Evolutionary conservation across 2,888 invertebrate species (phyloP).

Genomic region (Agonopterix subpropinquella): DNA sequence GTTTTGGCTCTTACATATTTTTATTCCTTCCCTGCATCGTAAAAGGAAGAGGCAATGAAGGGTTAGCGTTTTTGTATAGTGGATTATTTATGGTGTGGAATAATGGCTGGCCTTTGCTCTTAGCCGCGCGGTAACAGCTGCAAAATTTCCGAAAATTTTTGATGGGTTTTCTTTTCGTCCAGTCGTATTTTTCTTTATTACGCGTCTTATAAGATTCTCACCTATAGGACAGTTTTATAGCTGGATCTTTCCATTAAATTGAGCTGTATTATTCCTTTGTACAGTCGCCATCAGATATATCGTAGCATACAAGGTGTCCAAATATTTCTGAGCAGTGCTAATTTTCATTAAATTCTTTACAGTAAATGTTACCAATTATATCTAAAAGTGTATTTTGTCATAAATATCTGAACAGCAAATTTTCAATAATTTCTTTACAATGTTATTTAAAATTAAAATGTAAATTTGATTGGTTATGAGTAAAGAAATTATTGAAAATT

Average conservation of each 20-base stretch:
- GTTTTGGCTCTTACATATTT: conserved; percentile 67
- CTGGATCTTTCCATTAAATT: conserved; percentile 23
- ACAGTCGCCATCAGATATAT: too few relatives aligned
- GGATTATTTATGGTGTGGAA: conserved; percentile 68
- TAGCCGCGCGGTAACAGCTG: conserved; percentile 52
- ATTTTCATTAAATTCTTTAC: too few relatives aligned
- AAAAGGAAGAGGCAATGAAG: conserved; percentile 74
- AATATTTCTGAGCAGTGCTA: too few relatives aligned
- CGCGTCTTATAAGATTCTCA: not conserved
- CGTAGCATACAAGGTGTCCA: too few relatives aligned
- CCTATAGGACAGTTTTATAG: conserved; percentile 8
- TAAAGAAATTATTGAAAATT: too few relatives aligned
- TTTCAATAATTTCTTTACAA: too few relatives aligned
- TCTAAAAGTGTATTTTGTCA: too few relatives aligned
- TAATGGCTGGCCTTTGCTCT: conserved; percentile 44
- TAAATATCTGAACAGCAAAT: too few relatives aligned
- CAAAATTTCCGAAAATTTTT: conserved; percentile 35
- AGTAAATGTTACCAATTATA: too few relatives aligned
- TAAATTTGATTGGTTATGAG: too few relatives aligned
- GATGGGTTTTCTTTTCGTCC: conserved; percentile 17
- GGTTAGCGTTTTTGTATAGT: conserved; percentile 66
- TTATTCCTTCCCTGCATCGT: conserved; percentile 71
- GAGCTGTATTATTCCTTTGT: conserved; percentile 28
- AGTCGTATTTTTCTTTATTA: conserved; percentile 6
- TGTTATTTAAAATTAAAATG: too few relatives aligned